These are phyloP conservation scores for Gallinago solitaria DNA, from an alignment of 2,797 vertebrate genomes.

Conservation along the genomic window DNA sequence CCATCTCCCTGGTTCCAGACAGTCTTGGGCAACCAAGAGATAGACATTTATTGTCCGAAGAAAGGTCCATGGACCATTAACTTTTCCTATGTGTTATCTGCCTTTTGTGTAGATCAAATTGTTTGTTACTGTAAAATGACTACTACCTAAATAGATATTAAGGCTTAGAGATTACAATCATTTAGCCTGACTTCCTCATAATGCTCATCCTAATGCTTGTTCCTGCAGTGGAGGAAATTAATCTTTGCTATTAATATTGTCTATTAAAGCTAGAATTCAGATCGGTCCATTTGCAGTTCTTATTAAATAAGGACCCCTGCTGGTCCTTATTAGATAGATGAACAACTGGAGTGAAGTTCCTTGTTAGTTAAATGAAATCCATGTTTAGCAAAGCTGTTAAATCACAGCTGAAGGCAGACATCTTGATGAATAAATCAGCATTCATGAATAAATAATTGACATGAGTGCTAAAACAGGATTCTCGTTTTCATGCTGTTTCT, in stretches of 20 bases:
- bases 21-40: background rate
- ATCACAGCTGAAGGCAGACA: slow-evolving; percentile 39
- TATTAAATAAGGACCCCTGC: slow-evolving; percentile 65
- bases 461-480: slow-evolving; percentile 32
- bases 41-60: background rate
- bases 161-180: background rate
- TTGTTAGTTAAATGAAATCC: slow-evolving; percentile 61
- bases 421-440: slow-evolving; percentile 52
- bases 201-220: background rate
- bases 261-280: slow-evolving; percentile 26
- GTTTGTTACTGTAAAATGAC: slow-evolving; percentile 17
- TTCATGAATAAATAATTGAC: slow-evolving; percentile 56
- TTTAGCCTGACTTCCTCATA: slow-evolving; percentile 24
- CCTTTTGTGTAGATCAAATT: background rate
- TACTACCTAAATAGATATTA: background rate
- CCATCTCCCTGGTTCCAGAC: background rate
- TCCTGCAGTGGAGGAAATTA: slow-evolving; percentile 37
- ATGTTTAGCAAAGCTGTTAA: slow-evolving; percentile 59
- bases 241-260: slow-evolving; percentile 50
- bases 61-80: background rate
- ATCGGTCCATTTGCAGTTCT: background rate
- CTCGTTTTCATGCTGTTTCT: background rate
- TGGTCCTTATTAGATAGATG: slow-evolving; percentile 53
- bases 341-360: slow-evolving; percentile 31
- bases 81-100: background rate